Conservation (phyloP, 2,888 invertebrate genomes). For the Ormyrus rosae region DNA sequence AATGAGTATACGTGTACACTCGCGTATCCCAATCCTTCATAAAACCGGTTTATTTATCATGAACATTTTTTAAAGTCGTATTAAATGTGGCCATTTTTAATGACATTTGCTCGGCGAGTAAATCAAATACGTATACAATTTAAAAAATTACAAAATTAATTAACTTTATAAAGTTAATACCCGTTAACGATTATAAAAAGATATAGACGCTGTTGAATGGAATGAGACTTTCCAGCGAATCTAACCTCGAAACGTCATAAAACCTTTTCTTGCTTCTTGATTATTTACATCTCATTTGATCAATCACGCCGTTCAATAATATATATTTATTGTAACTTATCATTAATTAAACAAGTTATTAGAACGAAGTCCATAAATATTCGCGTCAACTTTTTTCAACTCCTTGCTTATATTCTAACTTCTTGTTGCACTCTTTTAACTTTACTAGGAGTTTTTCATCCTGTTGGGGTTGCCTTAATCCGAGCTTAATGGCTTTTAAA, state of each 20-base stretch:
- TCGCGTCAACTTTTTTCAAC: no score
- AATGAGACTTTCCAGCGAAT: no score
- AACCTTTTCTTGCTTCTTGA: not conserved
- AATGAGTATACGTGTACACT: constrained; percentile 17
- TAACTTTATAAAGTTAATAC: no score
- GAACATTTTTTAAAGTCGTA: constrained; percentile 44
- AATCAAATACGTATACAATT: not conserved
- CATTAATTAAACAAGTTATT: no score
- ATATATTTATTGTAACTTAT: no score
- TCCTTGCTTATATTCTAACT: no score
- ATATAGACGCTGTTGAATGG: no score
- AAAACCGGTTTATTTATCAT: constrained; percentile 44
- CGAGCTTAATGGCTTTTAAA: constrained; percentile 25
- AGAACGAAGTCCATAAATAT: no score
- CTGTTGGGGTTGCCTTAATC: constrained; percentile 14
- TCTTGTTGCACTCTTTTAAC: not conserved
- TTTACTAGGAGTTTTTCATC: constrained; percentile 29
- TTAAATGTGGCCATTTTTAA: constrained; percentile 22
- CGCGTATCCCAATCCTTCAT: constrained; percentile 6
- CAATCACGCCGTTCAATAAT: not conserved
- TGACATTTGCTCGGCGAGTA: constrained; percentile 3
- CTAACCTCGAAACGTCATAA: no score
- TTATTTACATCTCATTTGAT: not conserved
- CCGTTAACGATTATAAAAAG: no score
- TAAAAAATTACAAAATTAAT: no score